Evolutionary conservation across 1,140 invertebrate species (phyloP), one percentile per base, ranked within the genome.

Genomic region (Lethocerus indicus): DNA sequence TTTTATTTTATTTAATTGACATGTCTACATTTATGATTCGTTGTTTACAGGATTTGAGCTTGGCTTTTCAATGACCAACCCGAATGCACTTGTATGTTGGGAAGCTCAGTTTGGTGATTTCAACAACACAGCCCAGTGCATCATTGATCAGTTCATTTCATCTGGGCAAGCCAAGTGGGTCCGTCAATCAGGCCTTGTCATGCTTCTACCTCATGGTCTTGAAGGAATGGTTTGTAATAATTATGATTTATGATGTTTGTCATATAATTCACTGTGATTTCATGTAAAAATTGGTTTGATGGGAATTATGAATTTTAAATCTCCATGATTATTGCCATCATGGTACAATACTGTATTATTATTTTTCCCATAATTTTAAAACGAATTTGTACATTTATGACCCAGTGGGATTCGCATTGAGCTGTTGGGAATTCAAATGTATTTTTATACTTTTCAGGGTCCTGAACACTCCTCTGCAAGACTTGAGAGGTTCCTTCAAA

Each of bases 21-120:
- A 28, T 16, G 26, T 44, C 3, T 44, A 4, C 29, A 1, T 44
- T 23, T 47, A 18, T 47, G 48, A 16, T 44, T 44, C 6, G 4
- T 39, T n/a, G 24, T 37, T 54, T 56, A 5, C 57, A 77, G 86
- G 90, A 35, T 98, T 98, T 67, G 94, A 97, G 69, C 72, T 95
- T 12, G 94, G 94, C 28, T 98, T 94, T 68, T 95, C 91, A 0
- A 90, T 97, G 80, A 94, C 91, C 16, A 96, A 98, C 69, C 96
- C 95, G 1, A 96, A 98, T 70, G 87, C 94, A 1, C 65, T 99
- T 46, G 91, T 98, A 0, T 78, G 87, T 49, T 99, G 96, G 96
- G 96, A 99, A 70, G 95, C 93, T n/a, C 85, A 99, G 66, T 99
- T 99, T 67, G 96, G 96, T 13, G 96, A 99, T 68, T 99, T 99